Evolutionary conservation across 1,140 invertebrate genomes (phyloP).

Genomic region (Spodoptera frugiperda): DNA sequence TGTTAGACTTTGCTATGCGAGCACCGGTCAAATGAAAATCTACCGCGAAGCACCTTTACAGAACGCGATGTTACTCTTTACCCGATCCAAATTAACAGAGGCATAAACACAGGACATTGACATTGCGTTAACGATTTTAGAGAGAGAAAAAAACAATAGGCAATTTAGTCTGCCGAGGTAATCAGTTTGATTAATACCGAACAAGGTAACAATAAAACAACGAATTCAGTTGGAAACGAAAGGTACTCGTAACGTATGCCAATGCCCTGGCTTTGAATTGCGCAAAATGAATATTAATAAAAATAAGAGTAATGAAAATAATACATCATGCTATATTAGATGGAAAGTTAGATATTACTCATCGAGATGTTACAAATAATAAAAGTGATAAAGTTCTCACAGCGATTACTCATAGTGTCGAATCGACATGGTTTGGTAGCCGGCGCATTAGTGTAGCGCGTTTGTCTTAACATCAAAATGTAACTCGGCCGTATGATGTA

Average conservation of each 20-base stretch:
- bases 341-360: slow-evolving; percentile 80
- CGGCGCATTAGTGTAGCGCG: slow-evolving; percentile 67
- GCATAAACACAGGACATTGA: slow-evolving; percentile 90
- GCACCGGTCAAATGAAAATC: slow-evolving; percentile 66
- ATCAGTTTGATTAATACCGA: slow-evolving; percentile 85
- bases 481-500: slow-evolving; percentile 72
- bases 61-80: slow-evolving; percentile 63
- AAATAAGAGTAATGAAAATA: slow-evolving; percentile 83
- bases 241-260: slow-evolving; percentile 87
- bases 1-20: slow-evolving; percentile 80
- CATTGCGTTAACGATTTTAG: slow-evolving; percentile 85
- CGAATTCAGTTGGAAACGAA: slow-evolving; percentile 84
- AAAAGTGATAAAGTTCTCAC: slow-evolving; percentile 80
- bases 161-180: slow-evolving; percentile 82
- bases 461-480: slow-evolving; percentile 82
- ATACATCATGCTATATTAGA: slow-evolving; percentile 85
- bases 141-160: slow-evolving; percentile 81
- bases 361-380: slow-evolving; percentile 75
- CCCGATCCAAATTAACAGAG: slow-evolving; percentile 75
- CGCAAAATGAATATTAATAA: slow-evolving; percentile 84
- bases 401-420: slow-evolving; percentile 77
- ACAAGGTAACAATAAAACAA: slow-evolving; percentile 83
- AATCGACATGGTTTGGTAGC: slow-evolving; percentile 74
- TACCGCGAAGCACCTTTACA: slow-evolving; percentile 64
- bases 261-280: slow-evolving; percentile 93